phyloP scores from a whole-genome alignment of 2,113 vertebrate genomes.

The Sinocyclocheilus anophthalmus region DNA sequence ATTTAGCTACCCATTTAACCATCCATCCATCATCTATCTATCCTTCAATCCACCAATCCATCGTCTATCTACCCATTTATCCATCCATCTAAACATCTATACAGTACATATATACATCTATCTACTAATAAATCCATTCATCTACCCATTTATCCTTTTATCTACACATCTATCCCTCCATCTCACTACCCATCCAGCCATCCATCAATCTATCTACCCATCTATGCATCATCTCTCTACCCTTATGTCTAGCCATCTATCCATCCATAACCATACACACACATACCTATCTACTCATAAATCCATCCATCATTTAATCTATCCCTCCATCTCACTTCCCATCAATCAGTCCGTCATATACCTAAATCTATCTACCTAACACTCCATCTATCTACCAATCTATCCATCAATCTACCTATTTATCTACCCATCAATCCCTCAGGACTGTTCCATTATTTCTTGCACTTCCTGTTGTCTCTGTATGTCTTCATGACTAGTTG shows the following conservation, averaged over 20 bases:
- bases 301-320: too few relatives aligned
- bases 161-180: neutral
- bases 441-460: neutral
- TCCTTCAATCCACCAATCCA: neutral
- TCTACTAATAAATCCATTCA: neutral
- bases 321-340: too few relatives aligned
- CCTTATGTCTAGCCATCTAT: too few relatives aligned
- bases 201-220: neutral
- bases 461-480: neutral
- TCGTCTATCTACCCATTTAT: neutral
- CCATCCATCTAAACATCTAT: neutral
- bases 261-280: too few relatives aligned
- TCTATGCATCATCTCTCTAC: neutral
- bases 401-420: neutral
- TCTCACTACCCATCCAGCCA: neutral
- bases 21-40: neutral
- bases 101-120: neutral
- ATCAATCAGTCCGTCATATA: too few relatives aligned
- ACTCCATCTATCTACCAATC: neutral
- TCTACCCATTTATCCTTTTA: neutral
- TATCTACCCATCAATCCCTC: neutral
- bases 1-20: neutral
- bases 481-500: constrained; percentile 1
- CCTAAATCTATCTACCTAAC: neutral
- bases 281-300: neutral